Evolutionary conservation across 2,113 vertebrate genomes (phyloP).

Genomic region (Protomyctophum bolini): DNA sequence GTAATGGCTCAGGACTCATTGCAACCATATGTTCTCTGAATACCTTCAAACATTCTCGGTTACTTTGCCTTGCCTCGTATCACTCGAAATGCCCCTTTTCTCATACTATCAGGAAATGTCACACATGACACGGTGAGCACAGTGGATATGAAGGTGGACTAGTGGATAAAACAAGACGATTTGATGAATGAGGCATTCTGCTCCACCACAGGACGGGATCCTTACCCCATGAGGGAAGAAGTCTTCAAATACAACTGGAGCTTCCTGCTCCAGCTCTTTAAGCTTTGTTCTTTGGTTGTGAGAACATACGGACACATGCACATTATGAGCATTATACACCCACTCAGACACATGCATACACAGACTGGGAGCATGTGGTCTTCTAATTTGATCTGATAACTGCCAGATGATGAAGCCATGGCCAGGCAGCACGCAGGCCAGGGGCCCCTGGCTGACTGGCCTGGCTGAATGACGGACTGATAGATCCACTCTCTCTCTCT

Average conservation of each 20-base stretch:
- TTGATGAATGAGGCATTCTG: conserved; percentile 40
- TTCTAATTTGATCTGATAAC: conserved; percentile 70
- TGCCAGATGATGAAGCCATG: conserved; percentile 72
- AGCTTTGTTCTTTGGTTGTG: conserved; percentile 52
- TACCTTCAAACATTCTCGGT: conserved; percentile 35
- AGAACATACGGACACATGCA: conserved; percentile 28
- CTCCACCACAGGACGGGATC: conserved; percentile 16
- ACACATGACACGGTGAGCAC: conserved; percentile 20
- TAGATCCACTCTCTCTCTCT: conserved; percentile 21
- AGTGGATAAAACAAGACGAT: conserved; percentile 7
- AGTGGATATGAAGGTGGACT: not conserved
- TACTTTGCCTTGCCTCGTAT: conserved; percentile 31
- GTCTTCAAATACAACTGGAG: conserved; percentile 48
- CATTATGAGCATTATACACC: conserved; percentile 7
- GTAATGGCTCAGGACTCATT: conserved; percentile 52
- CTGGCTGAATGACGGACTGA: conserved; percentile 29
- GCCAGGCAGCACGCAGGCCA: conserved; percentile 17
- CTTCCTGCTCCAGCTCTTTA: conserved; percentile 56
- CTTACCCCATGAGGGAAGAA: conserved; percentile 31
- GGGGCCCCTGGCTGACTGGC: conserved; percentile 22
- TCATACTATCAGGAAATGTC: conserved; percentile 28
- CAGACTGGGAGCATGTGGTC: conserved; percentile 57
- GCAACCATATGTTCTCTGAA: conserved; percentile 52
- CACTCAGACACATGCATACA: conserved; percentile 37
- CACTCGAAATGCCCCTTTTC: conserved; percentile 16